Percentiles rank a stretch among this genome's conserved stretches.
Conservation (phyloP, 2,113 vertebrate genomes). For the Bufo gargarizans region DNA sequence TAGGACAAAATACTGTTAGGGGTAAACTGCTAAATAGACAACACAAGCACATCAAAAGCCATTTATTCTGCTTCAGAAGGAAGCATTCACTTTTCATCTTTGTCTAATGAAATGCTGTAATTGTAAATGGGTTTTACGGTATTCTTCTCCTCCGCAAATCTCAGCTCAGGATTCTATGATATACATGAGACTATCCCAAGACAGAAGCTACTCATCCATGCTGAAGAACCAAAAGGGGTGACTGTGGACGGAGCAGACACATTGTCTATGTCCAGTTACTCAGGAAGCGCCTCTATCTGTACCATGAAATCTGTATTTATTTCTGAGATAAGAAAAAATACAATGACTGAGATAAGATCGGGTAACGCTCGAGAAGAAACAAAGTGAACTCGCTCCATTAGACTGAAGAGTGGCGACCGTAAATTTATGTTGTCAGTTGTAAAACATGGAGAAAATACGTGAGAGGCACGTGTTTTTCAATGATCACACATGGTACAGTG, state of each 20-base stretch:
- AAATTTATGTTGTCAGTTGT: too few relatives aligned
- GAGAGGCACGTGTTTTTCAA: too few relatives aligned
- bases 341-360: slow-evolving; percentile 5
- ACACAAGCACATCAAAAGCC: too few relatives aligned
- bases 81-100: too few relatives aligned
- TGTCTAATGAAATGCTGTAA: too few relatives aligned
- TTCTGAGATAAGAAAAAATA: not conserved
- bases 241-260: not conserved
- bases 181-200: not conserved
- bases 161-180: not conserved
- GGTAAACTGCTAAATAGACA: too few relatives aligned
- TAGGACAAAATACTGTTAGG: too few relatives aligned
- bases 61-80: too few relatives aligned
- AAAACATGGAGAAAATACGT: too few relatives aligned
- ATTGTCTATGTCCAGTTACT: not conserved
- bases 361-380: not conserved
- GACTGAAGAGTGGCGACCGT: not conserved
- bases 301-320: not conserved
- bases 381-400: not conserved
- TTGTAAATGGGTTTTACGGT: too few relatives aligned
- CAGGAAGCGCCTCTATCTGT: slow-evolving; percentile 4
- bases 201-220: slow-evolving; percentile 13
- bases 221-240: slow-evolving; percentile 11
- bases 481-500: too few relatives aligned
- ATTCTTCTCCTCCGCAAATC: not conserved